phyloP scores from a whole-genome alignment of 2,113 vertebrate species.

The Calidris pygmaea region DNA sequence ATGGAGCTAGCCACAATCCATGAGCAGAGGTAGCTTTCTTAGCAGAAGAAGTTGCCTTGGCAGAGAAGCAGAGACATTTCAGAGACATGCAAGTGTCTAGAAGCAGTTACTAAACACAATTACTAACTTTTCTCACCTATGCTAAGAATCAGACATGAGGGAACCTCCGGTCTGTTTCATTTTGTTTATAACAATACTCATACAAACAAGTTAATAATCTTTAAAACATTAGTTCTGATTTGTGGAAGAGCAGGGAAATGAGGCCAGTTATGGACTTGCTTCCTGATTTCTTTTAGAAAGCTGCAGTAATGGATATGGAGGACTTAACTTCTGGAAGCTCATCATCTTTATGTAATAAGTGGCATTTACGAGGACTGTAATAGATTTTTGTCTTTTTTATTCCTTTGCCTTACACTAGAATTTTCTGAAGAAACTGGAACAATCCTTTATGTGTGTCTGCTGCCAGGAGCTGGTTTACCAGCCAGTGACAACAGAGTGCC shows the following conservation, averaged over 20 bases:
- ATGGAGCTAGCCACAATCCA: neutral
- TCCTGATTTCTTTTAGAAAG: neutral
- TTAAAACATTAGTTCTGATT: neutral
- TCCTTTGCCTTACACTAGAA: slow-evolving; percentile 76
- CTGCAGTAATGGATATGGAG: neutral
- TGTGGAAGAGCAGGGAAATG: neutral
- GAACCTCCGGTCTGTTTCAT: neutral
- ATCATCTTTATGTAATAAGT: neutral
- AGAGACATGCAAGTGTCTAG: neutral
- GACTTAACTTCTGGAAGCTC: neutral
- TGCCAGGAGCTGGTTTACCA: slow-evolving; percentile 97
- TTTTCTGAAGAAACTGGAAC: slow-evolving; percentile 96
- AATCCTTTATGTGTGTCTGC: slow-evolving; percentile 98
- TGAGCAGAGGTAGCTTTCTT: neutral
- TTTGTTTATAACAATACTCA: neutral
- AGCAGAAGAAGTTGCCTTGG: neutral
- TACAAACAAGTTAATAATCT: neutral
- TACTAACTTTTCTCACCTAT: neutral
- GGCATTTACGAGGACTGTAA: neutral
- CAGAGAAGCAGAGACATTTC: neutral
- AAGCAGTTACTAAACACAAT: neutral
- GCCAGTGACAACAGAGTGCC: slow-evolving; percentile 93
- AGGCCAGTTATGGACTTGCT: neutral
- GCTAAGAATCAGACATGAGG: neutral
- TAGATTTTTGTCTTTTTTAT: neutral